phyloP scores from a whole-genome alignment of 2,797 vertebrate species.

The Aselliscus stoliczkanus region DNA sequence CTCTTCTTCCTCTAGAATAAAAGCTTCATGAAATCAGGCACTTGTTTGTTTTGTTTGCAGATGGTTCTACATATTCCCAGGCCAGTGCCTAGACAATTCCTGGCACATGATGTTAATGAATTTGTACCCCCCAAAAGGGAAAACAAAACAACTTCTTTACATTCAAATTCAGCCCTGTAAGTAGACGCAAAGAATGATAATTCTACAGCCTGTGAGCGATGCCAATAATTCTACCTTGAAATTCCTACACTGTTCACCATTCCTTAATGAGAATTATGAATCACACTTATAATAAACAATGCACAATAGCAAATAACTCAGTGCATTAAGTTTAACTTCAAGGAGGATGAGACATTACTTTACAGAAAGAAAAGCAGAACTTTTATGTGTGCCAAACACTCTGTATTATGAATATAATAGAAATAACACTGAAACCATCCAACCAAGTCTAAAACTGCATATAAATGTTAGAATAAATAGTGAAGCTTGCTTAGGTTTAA shows the following conservation, averaged over 20 bases:
- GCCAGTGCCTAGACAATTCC: not conserved
- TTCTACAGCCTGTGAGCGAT: not conserved
- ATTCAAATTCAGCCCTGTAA: not conserved
- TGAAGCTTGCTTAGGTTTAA: not conserved
- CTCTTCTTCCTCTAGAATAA: not conserved
- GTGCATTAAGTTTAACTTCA: not conserved
- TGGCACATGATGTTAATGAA: not conserved
- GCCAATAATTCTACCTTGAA: not conserved
- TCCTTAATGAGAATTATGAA: slow-evolving; percentile 2
- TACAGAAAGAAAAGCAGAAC: not conserved
- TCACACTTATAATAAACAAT: not conserved
- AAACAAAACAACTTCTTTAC: not conserved
- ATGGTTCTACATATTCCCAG: not conserved
- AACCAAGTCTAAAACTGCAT: not conserved
- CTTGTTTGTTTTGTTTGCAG: not conserved
- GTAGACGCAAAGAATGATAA: not conserved
- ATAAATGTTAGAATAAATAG: not conserved
- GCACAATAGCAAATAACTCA: not conserved
- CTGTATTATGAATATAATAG: not conserved
- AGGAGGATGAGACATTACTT: not conserved
- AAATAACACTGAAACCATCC: not conserved
- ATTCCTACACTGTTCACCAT: not conserved
- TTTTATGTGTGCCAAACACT: not conserved
- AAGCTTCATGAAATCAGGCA: not conserved
- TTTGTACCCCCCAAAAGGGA: not conserved